These are phyloP conservation scores for Athalia circularis DNA, from an alignment of 2,888 invertebrate species.

Conservation along the genomic window DNA sequence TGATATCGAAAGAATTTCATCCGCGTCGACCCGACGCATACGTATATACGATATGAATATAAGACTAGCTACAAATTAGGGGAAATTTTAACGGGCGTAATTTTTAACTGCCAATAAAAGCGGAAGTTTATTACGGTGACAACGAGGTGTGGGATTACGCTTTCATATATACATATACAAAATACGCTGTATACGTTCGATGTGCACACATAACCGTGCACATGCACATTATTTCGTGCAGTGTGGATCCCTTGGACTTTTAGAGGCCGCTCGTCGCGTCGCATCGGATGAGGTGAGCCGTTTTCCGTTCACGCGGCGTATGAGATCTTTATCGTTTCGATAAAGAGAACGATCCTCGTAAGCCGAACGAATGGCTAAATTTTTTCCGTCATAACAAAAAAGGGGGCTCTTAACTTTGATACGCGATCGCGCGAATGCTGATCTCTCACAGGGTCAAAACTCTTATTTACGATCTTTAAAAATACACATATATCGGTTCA, in stretches of 20 bases:
- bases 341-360: constrained; percentile 34
- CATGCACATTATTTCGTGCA: neutral
- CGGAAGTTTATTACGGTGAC: constrained; percentile 55
- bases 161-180: constrained; percentile 44
- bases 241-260: too few species aligned
- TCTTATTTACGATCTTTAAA: constrained; percentile 57
- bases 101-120: constrained; percentile 53
- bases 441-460: constrained; percentile 17
- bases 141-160: constrained; percentile 55
- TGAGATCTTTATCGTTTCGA: constrained; percentile 49
- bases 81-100: constrained; percentile 54
- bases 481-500: constrained; percentile 14
- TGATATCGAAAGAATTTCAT: constrained; percentile 18
- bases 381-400: neutral
- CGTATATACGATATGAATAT: too few species aligned
- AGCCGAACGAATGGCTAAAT: constrained; percentile 1
- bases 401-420: constrained; percentile 11
- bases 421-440: neutral
- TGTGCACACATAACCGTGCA: neutral
- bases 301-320: neutral
- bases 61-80: constrained; percentile 51
- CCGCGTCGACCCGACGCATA: neutral
- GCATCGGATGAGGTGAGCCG: neutral
- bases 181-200: too few species aligned
- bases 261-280: neutral